phyloP scores from a whole-genome alignment of 2,888 invertebrate genomes.

The Notocelia uddmanniana region DNA sequence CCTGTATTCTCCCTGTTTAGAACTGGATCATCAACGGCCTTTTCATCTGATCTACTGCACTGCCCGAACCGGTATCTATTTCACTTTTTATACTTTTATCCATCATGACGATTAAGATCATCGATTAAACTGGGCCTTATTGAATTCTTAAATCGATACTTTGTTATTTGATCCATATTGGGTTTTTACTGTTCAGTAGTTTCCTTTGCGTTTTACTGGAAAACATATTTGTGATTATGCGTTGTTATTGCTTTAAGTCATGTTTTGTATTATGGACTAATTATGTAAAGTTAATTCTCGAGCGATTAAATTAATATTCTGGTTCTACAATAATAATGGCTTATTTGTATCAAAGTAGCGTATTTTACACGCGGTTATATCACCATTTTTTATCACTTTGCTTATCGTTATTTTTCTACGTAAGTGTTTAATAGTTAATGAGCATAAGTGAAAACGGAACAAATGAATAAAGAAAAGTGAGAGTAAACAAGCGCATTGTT shows the following conservation, averaged over 20 bases:
- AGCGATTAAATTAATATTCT: background rate
- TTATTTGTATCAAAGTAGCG: background rate
- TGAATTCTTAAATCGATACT: slow-evolving; percentile 45
- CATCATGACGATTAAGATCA: slow-evolving; percentile 33
- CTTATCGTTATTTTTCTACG: no score
- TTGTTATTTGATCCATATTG: slow-evolving; percentile 42
- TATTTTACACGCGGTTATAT: background rate
- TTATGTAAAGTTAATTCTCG: background rate
- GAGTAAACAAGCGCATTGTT: no score
- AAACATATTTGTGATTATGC: background rate
- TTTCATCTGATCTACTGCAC: slow-evolving; percentile 47
- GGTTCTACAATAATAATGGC: background rate
- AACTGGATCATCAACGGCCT: slow-evolving; percentile 30
- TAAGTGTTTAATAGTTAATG: no score
- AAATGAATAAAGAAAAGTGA: no score
- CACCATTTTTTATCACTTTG: no score
- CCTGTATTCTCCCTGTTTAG: slow-evolving; percentile 11
- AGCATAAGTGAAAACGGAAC: no score
- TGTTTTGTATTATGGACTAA: background rate
- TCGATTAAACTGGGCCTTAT: slow-evolving; percentile 47
- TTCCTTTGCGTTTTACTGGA: slow-evolving; percentile 11
- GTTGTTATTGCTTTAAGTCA: background rate
- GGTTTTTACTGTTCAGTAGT: slow-evolving; percentile 40
- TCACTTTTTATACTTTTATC: slow-evolving; percentile 56
- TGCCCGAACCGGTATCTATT: slow-evolving; percentile 54